These are phyloP conservation scores for Siderastrea radians DNA, from an alignment of 92 coral and sea anemone genomes.

Conservation along the genomic window DNA sequence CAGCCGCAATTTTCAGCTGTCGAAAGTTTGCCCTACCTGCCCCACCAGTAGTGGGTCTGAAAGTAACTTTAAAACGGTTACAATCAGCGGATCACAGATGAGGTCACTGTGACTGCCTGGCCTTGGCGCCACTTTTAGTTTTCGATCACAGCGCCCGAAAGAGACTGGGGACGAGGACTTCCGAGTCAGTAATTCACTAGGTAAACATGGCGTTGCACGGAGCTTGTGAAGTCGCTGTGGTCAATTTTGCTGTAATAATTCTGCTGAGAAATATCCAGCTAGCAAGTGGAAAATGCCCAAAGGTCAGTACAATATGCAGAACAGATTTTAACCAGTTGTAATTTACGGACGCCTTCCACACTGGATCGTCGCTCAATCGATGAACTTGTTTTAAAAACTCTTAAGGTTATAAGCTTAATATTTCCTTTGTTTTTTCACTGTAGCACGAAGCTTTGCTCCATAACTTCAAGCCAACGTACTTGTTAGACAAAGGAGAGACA, in stretches of 20 bases:
- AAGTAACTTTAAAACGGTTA: too few relatives aligned
- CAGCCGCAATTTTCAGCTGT: too few relatives aligned
- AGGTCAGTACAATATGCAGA: not conserved
- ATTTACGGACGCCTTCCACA: not conserved
- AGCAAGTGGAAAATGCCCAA: constrained; percentile 15
- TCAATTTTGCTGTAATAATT: not conserved
- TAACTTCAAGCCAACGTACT: constrained; percentile 72
- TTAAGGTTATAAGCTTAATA: not conserved
- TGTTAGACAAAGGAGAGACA: constrained; percentile 85
- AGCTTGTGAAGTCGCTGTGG: not conserved
- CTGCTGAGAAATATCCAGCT: not conserved
- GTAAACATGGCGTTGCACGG: not conserved
- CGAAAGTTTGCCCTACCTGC: too few relatives aligned
- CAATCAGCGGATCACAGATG: too few relatives aligned
- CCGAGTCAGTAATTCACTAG: not conserved
- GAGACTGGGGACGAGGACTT: too few relatives aligned
- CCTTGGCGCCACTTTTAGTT: too few relatives aligned
- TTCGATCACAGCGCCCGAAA: too few relatives aligned
- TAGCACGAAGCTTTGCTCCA: constrained; percentile 83
- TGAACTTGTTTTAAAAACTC: too few relatives aligned
- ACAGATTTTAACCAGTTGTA: not conserved
- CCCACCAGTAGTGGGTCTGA: too few relatives aligned
- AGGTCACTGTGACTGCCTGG: too few relatives aligned
- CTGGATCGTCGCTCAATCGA: too few relatives aligned
- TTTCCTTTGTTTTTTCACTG: not conserved